Base-by-base conservation (phyloP, 2,113 vertebrate genomes). In the Beaufortia kweichowensis region DNA sequence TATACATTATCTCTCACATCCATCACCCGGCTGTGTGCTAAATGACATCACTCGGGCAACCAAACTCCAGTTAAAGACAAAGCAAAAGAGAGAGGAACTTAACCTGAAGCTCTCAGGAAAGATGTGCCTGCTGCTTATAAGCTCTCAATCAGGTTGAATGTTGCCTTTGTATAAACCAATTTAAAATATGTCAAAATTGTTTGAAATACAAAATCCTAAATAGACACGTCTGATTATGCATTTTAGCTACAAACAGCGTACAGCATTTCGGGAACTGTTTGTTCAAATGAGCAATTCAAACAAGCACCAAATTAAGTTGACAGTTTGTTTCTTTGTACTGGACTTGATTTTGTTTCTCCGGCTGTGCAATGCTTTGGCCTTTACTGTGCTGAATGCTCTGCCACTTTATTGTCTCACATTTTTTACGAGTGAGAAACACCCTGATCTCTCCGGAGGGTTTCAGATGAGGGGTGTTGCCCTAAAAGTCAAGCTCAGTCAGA, bases 1-100 rank as follows among this genome's bases (percentile, higher is more conserved):
- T 92, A 87, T 90, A 92, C 88, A 92, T 92, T 88, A 91, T 94
- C 92, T 90, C 89, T 89, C 89, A 91, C 93, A 94, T 95, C 92
- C 90, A 93, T 93, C 92, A 94, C 83, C 56, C 86, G 80, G 87
- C 84, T 91, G 89, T 87, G 85, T 89, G 90, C 88, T 91, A 93
- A 92, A 94, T 94, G 91, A 91, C 90, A 87, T 86, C 88, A 91
- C 88, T 86, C 86, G 91, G 90, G 83, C 87, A 90, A 89, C 82
- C 82, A 79, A 92, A 80, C 77, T 70, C 79, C 84, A 73, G 46
- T 35, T 61, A 61, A 21, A 73, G 70, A 89, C 90, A 66, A 21
- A 35, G 72, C 62, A 78, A 35, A 50, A 86, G 88, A 91, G 83
- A 72, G 57, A 79, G 56, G 66, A 92, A 92, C 83, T 78, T 88